Evolutionary conservation across 1,140 invertebrate species (phyloP).

Genomic region (Chymomyza costata): DNA sequence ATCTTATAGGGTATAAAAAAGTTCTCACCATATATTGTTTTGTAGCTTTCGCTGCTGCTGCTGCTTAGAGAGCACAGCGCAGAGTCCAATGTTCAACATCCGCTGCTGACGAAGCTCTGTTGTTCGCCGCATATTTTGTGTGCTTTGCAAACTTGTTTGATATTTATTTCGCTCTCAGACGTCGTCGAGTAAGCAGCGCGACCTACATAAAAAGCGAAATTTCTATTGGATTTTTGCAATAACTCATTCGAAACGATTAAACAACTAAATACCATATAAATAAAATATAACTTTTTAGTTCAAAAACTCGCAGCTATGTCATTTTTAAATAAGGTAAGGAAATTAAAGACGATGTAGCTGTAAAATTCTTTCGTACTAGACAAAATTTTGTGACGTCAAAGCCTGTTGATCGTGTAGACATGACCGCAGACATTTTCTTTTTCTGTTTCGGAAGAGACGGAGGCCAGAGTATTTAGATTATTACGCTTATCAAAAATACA

Average conservation of each 20-base stretch:
- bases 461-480: neutral
- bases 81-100: constrained; percentile 10
- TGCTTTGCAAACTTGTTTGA: constrained; percentile 30
- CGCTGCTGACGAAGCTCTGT: constrained; percentile 11
- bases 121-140: constrained; percentile 16
- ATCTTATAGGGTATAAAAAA: too few species aligned
- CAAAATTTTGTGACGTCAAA: constrained; percentile 27
- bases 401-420: constrained; percentile 29
- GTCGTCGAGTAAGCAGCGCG: constrained; percentile 39
- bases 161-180: constrained; percentile 42
- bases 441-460: constrained; percentile 1
- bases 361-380: constrained; percentile 22
- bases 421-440: constrained; percentile 22
- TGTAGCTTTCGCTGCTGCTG: too few species aligned
- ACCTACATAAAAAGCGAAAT: constrained; percentile 29
- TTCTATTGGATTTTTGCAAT: constrained; percentile 15
- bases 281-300: neutral
- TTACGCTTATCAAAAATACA: constrained; percentile 24
- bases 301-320: constrained; percentile 36
- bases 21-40: too few species aligned
- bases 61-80: too few species aligned
- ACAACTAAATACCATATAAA: constrained; percentile 10
- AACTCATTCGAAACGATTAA: neutral
- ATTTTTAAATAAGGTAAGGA: constrained; percentile 66
- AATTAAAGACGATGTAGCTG: neutral